These are phyloP conservation scores for Sitta europaea DNA, from an alignment of 2,113 vertebrate genomes.

Conservation along the genomic window DNA sequence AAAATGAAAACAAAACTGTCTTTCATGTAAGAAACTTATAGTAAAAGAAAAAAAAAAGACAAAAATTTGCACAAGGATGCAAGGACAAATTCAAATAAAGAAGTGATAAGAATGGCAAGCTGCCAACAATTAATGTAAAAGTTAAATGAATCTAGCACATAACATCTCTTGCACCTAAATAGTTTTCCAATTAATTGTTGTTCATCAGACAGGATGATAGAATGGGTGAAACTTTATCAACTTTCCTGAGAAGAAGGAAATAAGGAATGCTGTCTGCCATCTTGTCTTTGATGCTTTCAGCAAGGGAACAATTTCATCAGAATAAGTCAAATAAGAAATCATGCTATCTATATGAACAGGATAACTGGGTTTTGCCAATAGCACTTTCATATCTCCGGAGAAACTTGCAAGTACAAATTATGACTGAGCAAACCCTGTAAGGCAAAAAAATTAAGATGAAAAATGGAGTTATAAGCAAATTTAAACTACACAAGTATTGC, in stretches of 20 bases:
- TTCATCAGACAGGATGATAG: not conserved
- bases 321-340: not conserved
- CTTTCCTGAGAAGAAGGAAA: not conserved
- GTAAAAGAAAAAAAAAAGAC: not conserved
- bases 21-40: not conserved
- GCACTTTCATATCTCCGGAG: not conserved
- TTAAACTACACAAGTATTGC: not conserved
- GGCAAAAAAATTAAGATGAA: not conserved
- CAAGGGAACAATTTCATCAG: not conserved
- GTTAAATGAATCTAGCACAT: not conserved
- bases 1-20: not conserved
- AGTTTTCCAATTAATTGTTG: not conserved
- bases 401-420: not conserved
- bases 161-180: not conserved
- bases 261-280: not conserved
- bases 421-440: not conserved
- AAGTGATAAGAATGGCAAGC: not conserved
- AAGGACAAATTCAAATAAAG: conserved; percentile 3
- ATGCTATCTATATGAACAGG: not conserved
- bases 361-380: not conserved
- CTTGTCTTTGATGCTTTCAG: not conserved
- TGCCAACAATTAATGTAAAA: not conserved
- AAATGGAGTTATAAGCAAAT: not conserved
- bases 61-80: not conserved
- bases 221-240: not conserved